These are phyloP conservation scores for Micrasema longulum DNA, from an alignment of 1,140 invertebrate genomes.

Conservation along the genomic window DNA sequence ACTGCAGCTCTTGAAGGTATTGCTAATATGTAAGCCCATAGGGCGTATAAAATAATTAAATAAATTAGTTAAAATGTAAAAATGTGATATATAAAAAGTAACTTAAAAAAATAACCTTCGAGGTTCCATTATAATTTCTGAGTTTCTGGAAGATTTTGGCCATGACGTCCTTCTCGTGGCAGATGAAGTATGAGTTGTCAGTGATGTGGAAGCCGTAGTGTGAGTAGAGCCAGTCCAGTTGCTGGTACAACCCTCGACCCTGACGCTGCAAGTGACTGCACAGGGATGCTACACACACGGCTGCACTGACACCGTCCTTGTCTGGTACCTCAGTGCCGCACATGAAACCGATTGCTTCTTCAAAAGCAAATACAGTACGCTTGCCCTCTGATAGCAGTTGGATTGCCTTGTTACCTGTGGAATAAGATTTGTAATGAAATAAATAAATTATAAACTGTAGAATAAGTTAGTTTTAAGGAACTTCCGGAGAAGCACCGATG, in stretches of 20 bases:
- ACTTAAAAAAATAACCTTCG: constrained; percentile 66
- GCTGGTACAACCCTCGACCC: constrained; percentile 76
- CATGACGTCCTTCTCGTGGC: constrained; percentile 80
- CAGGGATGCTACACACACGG: constrained; percentile 83
- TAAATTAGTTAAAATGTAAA: too few species aligned
- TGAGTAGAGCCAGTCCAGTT: constrained; percentile 85
- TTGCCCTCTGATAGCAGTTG: constrained; percentile 80
- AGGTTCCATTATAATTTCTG: constrained; percentile 77
- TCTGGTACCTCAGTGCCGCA: constrained; percentile 87
- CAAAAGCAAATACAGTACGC: constrained; percentile 92
- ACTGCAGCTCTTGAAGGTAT: too few species aligned
- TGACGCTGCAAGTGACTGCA: constrained; percentile 79
- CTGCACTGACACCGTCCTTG: constrained; percentile 95
- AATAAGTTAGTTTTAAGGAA: too few species aligned
- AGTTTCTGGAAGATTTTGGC: constrained; percentile 85
- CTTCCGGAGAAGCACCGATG: too few species aligned
- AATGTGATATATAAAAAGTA: too few species aligned
- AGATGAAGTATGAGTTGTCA: constrained; percentile 91
- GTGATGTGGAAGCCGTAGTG: constrained; percentile 90
- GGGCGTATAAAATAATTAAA: too few species aligned
- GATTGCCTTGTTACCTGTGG: constrained; percentile 77
- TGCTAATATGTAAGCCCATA: too few species aligned
- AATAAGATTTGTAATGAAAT: background rate
- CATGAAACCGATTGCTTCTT: constrained; percentile 97
- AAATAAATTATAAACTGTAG: too few species aligned